Evolutionary conservation across 2,113 vertebrate genomes (phyloP), one percentile per base, ranked within the genome.

Genomic region (Lasiurus borealis): DNA sequence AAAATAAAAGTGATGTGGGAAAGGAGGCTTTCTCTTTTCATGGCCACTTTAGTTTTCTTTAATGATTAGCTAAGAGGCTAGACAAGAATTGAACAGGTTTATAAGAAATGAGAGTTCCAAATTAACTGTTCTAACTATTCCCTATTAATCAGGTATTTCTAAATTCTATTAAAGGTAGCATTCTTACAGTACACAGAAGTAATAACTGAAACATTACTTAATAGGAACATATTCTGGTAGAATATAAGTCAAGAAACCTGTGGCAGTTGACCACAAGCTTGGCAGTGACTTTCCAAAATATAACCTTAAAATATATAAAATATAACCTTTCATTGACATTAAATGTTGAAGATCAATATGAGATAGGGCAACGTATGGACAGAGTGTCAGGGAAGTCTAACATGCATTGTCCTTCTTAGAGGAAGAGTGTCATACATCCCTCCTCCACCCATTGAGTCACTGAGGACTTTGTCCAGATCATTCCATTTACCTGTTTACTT

Each of bases 401-500:
- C 62, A 40, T 85, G 13, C 27, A 57, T 46, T 71, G 48, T 59
- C 66, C 34, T 83, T 36, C 50, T 27, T 46, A 75, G 80, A 91
- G 16, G 27, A 88, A 80, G n/a, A 92, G 48, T 66, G n/a, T 81
- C 75, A 93, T 95, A 72, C 89, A 95, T 92, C 95, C 96, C 68
- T 78, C 78, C 40, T 66, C 90, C 91, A 95, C 96, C 94, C 92
- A 81, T 44, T 96, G 95, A 97, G 91, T 97, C 96, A 97, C 68
- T 34, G 75, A 69, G 93, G 88, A 95, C 97, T 88, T 13, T 75
- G 78, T 27, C 66, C 80, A 59, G 59, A 80, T 93, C n/a, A 93
- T 72, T 95, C 48, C 9, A 25, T 86, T 89, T 85, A 90, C 52
- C 88, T 78, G 15, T 62, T 90, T 72, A 92, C 31, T 75, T 80